Percentiles rank a stretch among this genome's conserved stretches.
phyloP scores from a whole-genome alignment of 2,888 invertebrate genomes.

The Masnerella sp. region DNA sequence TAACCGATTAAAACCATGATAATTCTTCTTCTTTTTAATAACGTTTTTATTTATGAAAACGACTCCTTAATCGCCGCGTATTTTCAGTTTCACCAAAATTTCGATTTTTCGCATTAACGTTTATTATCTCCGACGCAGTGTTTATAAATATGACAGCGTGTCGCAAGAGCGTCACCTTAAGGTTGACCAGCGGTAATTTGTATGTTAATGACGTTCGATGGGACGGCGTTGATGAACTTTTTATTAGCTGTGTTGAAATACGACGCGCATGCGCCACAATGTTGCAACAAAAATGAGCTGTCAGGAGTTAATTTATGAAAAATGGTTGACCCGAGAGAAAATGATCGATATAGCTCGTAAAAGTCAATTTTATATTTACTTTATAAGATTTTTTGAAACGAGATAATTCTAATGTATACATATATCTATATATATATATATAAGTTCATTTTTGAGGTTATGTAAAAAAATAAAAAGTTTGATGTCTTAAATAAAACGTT shows the following conservation, averaged over 20 bases:
- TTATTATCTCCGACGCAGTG: slow-evolving; percentile 5
- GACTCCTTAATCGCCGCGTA: too few species aligned
- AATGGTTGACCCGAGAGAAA: slow-evolving; percentile 18
- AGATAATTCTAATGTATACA: too few species aligned
- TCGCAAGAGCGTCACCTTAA: slow-evolving; percentile 32
- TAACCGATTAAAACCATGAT: too few species aligned
- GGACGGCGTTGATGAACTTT: slow-evolving; percentile 48
- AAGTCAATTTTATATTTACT: too few species aligned
- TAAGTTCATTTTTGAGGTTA: too few species aligned
- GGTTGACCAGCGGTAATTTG: slow-evolving; percentile 41
- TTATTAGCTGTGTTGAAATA: slow-evolving; percentile 47
- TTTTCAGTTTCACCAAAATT: too few species aligned
- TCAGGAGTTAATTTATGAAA: slow-evolving; percentile 41
- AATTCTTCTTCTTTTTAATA: too few species aligned
- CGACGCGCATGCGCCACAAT: slow-evolving; percentile 35
- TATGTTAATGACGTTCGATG: slow-evolving; percentile 47
- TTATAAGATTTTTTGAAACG: too few species aligned
- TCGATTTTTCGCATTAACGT: slow-evolving; percentile 13
- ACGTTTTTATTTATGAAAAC: too few species aligned
- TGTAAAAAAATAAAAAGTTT: too few species aligned
- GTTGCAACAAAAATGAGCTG: slow-evolving; percentile 45
- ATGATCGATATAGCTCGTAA: slow-evolving; percentile 18
- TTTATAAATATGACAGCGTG: slow-evolving; percentile 30
- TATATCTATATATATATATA: too few species aligned
- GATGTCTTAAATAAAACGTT: too few species aligned